phyloP scores from a whole-genome alignment of 2,113 vertebrate species.

The Psophia crepitans region DNA sequence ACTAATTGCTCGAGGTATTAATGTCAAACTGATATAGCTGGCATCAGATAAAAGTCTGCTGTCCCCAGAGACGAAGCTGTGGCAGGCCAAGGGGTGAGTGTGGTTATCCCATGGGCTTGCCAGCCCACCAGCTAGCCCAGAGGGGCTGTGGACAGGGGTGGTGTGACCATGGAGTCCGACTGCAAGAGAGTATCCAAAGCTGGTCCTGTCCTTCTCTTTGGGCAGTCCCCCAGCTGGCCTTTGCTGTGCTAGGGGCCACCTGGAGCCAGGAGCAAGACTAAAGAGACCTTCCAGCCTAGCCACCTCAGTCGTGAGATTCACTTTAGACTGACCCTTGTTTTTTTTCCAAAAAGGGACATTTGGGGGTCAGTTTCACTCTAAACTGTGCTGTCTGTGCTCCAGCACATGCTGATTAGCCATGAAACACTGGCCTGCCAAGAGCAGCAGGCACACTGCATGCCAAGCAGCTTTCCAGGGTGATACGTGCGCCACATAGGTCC shows the following conservation, averaged over 20 bases:
- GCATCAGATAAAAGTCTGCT: background rate
- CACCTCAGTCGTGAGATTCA: background rate
- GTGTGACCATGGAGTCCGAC: rapidly evolving
- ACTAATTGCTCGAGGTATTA: constrained; percentile 11
- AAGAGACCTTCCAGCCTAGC: background rate
- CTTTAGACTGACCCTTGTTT: background rate
- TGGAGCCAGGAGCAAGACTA: background rate
- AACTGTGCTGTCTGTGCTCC: background rate
- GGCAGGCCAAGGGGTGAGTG: rapidly evolving
- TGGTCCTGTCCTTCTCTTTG: background rate
- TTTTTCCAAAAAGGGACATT: background rate
- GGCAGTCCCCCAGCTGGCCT: background rate
- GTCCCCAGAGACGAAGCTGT: background rate
- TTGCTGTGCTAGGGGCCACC: background rate
- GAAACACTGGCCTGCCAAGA: background rate
- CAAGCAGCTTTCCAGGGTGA: background rate
- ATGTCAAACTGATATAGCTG: background rate
- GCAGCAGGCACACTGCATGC: background rate
- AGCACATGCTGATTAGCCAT: background rate
- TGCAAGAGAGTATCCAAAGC: background rate
- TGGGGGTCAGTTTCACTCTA: background rate
- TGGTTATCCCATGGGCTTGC: rapidly evolving
- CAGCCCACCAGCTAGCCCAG: background rate
- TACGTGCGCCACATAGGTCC: background rate
- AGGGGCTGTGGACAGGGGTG: background rate